Evolutionary conservation across 2,888 invertebrate species (phyloP), one percentile per base, ranked within the genome.

Genomic region (Pseudoips prasinana): DNA sequence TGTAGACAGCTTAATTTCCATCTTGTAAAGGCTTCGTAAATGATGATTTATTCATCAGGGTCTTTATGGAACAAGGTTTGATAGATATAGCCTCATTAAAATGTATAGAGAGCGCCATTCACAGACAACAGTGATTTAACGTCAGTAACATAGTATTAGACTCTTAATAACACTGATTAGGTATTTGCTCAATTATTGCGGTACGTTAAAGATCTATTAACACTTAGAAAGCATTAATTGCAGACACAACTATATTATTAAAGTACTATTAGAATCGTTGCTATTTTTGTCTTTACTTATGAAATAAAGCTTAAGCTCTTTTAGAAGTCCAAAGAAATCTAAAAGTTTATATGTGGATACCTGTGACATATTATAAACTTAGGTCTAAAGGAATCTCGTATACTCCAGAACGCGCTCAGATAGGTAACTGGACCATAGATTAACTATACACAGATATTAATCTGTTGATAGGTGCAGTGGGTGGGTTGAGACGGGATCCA

Each of bases 271-370:
- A n/a, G n/a, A n/a, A n/a, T n/a, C n/a, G n/a, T n/a, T n/a, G n/a
- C n/a, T n/a, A n/a, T n/a, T n/a, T n/a, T n/a, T n/a, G n/a, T n/a
- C n/a, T n/a, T n/a, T n/a, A n/a, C n/a, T n/a, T n/a, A n/a, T n/a
- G n/a, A n/a, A 14, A 14, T 3, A 14, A 14, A 14, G 14, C 14
- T 26, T 30, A 42, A 29, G 46, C 43, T 45, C 43, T 49, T 52
- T 55, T 49, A 55, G 54, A 55, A 55, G 55, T 55, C 58, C 55
- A 55, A 53, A 57, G 41, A 31, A 25, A 39, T 52, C 46, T 57
- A 46, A 55, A 55, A 57, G 42, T 38, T 11, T 5, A 2, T 14
- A 20, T 20, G 4, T 7, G n/a, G 7, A 20, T 20, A 14, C 5
- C n/a, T 20, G 3, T 20, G 3, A 20, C 3, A 20, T 7, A 20